These are phyloP conservation scores for Chondrilla cf. caribensis DNA, from an alignment of 37 sponge, comb jelly and placozoan genomes.

Conservation along the genomic window DNA sequence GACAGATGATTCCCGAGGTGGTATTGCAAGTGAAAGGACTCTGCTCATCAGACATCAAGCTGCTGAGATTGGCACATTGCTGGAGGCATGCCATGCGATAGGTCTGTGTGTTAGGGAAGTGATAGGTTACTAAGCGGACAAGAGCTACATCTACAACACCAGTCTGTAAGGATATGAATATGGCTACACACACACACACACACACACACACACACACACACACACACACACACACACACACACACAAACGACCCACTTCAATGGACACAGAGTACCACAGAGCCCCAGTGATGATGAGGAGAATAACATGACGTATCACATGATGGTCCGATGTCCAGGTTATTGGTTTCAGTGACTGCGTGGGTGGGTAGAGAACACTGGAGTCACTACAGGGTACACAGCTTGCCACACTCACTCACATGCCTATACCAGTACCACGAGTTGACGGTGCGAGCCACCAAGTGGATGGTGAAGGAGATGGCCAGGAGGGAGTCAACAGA, in stretches of 20 bases:
- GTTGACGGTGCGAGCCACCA: not conserved
- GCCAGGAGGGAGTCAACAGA: slow-evolving; percentile 38
- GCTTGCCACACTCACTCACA: not conserved
- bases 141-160: too few relatives aligned
- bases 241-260: slow-evolving; percentile 41
- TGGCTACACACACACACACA: not conserved
- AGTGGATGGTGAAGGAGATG: slow-evolving; percentile 37
- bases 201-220: slow-evolving; percentile 31
- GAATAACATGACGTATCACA: not conserved
- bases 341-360: slow-evolving; percentile 4
- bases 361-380: not conserved
- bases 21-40: not conserved
- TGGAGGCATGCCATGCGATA: not conserved
- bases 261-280: slow-evolving; percentile 62
- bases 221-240: slow-evolving; percentile 29
- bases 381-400: too few relatives aligned
- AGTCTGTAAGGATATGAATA: too few relatives aligned
- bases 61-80: not conserved
- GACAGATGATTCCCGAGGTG: not conserved
- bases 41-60: too few relatives aligned
- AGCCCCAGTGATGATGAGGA: slow-evolving; percentile 25
- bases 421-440: not conserved
- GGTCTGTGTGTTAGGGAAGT: not conserved
- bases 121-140: too few relatives aligned
- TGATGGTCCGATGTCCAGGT: not conserved